Evolutionary conservation across 2,797 vertebrate species (phyloP), one percentile per base, ranked within the genome.

Genomic region (Danio albolineatus): DNA sequence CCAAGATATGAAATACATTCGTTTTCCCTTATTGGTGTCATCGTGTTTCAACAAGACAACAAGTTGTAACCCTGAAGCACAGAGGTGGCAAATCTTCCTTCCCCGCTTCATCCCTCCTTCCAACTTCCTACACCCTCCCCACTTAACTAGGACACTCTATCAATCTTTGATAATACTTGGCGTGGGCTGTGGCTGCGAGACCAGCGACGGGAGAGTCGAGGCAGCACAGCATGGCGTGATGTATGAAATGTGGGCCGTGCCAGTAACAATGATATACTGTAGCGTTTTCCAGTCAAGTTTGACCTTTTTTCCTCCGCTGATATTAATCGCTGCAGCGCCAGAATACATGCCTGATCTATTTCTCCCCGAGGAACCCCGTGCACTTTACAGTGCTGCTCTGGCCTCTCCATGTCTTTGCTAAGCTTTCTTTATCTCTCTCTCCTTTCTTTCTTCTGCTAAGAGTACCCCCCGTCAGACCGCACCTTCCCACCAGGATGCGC

Each of bases 241-340:
- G 91, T 92, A 91, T 90, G 89, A 93, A 93, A 92, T 86, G 79
- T 87, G 85, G 86, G 59, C 85, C 78, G 76, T 70, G 85, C 91
- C 89, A 91, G 89, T 89, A 93, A 91, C 89, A 87, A 90, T 91
- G 91, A 93, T 92, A 91, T 91, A 93, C 88, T 88, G 88, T 91
- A 89, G 88, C 85, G 82, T 90, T 92, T 82, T 91, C 89, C 89
- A 92, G 90, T 92, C 88, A 89, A 86, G 90, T 93, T 89, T 93
- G 92, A 93, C 93, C 92, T 92, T 93, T 93, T 91, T 81, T 91
- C 84, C 86, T 90, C 89, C 82, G 82, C 74, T 36, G 89, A 92
- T 94, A 94, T 93, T 91, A 93, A 94, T 94, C 87, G 88, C 87
- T 86, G 88, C 86, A 78, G 88, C 88, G 86, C 88, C 87, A 89